phyloP scores from a whole-genome alignment of 2,797 vertebrate genomes.

The Lophotriccus pileatus region DNA sequence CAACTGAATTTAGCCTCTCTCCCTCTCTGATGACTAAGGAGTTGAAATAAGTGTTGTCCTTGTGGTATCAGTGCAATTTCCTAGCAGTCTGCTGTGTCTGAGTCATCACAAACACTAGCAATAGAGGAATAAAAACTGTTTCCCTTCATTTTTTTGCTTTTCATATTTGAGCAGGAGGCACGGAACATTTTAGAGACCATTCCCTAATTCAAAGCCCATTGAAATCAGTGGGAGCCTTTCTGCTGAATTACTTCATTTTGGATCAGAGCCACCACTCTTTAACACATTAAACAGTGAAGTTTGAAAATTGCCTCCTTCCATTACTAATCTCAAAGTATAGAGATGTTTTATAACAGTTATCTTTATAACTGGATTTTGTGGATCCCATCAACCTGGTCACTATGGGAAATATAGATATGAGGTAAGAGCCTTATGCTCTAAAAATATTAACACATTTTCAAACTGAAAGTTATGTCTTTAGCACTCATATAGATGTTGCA shows the following conservation, averaged over 20 bases:
- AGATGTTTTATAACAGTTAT: not conserved
- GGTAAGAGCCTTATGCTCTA: not conserved
- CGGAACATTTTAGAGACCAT: not conserved
- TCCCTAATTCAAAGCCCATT: not conserved
- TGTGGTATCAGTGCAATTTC: slow-evolving; percentile 34
- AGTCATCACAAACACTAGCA: slow-evolving; percentile 44
- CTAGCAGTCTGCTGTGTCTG: slow-evolving; percentile 29
- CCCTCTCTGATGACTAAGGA: slow-evolving; percentile 43
- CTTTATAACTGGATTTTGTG: not conserved
- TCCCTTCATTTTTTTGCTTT: slow-evolving; percentile 26
- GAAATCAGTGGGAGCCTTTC: not conserved
- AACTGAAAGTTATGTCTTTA: not conserved
- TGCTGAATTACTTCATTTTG: not conserved
- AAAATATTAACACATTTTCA: not conserved
- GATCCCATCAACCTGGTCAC: not conserved
- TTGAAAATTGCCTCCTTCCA: not conserved
- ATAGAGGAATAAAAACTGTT: not conserved
- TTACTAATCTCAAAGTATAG: not conserved
- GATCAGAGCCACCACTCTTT: not conserved
- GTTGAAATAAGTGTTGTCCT: slow-evolving; percentile 18
- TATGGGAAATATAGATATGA: not conserved
- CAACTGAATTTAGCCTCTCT: not conserved
- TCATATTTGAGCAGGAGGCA: not conserved
- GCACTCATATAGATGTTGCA: accelerated
- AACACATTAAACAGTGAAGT: not conserved